Conservation (phyloP, 2,113 vertebrate species). For the Syngnathoides biaculeatus region DNA sequence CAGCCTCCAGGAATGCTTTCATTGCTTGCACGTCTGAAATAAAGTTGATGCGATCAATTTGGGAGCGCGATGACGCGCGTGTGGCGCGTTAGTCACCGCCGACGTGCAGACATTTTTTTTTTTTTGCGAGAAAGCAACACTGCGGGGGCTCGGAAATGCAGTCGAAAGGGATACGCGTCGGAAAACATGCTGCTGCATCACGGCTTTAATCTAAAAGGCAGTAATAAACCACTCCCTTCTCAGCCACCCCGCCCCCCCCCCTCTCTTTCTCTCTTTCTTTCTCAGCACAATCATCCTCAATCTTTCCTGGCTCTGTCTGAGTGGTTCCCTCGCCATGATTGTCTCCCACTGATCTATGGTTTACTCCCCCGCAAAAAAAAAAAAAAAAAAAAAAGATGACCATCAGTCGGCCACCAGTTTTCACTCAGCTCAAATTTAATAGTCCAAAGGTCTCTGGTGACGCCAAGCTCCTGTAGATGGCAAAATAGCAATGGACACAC, state of each 20-base stretch:
- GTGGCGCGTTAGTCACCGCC: slow-evolving; percentile 38
- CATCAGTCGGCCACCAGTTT: slow-evolving; percentile 12
- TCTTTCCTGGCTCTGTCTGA: slow-evolving; percentile 24
- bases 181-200: not conserved
- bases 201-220: slow-evolving; percentile 8
- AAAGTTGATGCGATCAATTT: slow-evolving; percentile 29
- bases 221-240: slow-evolving; percentile 3
- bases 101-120: slow-evolving; percentile 21
- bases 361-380: slow-evolving; percentile 38
- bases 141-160: not conserved
- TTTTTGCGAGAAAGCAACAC: slow-evolving; percentile 4
- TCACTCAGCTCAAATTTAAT: slow-evolving; percentile 46
- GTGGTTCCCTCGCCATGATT: slow-evolving; percentile 28
- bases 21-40: slow-evolving; percentile 31
- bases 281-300: slow-evolving; percentile 3
- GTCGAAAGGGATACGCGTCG: slow-evolving; percentile 3
- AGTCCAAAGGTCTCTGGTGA: slow-evolving; percentile 12
- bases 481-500: slow-evolving; percentile 15
- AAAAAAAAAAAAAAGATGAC: too few species aligned
- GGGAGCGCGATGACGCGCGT: slow-evolving; percentile 40
- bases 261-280: slow-evolving; percentile 1
- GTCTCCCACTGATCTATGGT: slow-evolving; percentile 42
- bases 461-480: slow-evolving; percentile 19
- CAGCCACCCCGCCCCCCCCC: not conserved
- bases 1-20: slow-evolving; percentile 35